Base-by-base conservation (phyloP, 2,888 invertebrate genomes). In the Prenolepis imparis region DNA sequence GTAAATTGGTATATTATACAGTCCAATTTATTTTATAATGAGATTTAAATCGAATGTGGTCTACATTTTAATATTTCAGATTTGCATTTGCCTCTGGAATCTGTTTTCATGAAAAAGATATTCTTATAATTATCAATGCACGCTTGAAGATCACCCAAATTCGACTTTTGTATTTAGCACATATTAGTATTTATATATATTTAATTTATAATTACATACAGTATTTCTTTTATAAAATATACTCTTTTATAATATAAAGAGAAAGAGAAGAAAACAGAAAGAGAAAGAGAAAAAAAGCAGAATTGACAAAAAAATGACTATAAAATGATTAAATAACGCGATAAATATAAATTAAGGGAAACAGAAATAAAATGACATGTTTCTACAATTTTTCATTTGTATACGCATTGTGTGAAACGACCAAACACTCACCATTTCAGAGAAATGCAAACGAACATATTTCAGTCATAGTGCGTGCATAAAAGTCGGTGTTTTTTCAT, bases 1-100 rank as follows among this genome's bases (percentile, higher is more conserved):
- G n/a, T 52, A 72, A 57, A 59, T 57, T 72, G 48, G n/a, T 8
- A 21, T 57, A 57, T n/a, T 57, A 39, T 15, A 55, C 57, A n/a
- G n/a, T 52, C n/a, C 48, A 57, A 72, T 72, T 72, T 57, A 72
- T 72, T 57, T 57, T 57, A 24, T 72, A 72, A 72, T 57, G 24
- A 57, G 6, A 39, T 72, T 57, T 72, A 39, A 57, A 39, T 12
- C 21, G 4, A 70, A 55, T 24, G 6, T 36, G 4, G 12, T 24
- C 59, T 52, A n/a, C 18, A 59, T 57, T 72, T 57, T 39, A 55
- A 59, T 57, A 72, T 72, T 72, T n/a, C 6, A 72, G 24, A 11
- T 39, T 24, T 57, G 18, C 11, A 12, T 24, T 15, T 12, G 12
- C 12, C 21, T 28, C 70, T 32, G n/a, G 4, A 21, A 32, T 21